Evolutionary conservation across 1,140 invertebrate species (phyloP).

Genomic region (Nomia melanderi): DNA sequence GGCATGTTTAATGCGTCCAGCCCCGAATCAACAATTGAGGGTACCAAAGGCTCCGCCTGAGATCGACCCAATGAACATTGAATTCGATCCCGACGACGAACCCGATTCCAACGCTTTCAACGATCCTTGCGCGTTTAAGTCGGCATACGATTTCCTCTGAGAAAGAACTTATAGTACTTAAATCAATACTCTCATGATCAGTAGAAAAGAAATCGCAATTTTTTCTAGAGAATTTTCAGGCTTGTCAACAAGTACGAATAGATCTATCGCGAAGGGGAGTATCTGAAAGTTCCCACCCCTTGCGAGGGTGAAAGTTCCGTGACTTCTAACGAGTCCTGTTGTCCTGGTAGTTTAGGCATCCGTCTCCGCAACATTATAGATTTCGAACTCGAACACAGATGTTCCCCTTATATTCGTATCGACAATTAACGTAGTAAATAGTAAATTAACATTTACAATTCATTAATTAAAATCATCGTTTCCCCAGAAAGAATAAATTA

Average conservation of each 20-base stretch:
- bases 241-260: too few species aligned
- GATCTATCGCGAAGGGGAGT: too few species aligned
- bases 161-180: not conserved
- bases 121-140: conserved; percentile 57
- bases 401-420: conserved; percentile 10
- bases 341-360: conserved; percentile 63
- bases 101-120: conserved; percentile 55
- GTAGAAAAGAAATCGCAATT: not conserved
- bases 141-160: conserved; percentile 48
- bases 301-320: not conserved
- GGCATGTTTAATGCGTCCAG: conserved; percentile 61
- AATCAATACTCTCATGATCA: not conserved
- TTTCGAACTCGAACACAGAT: conserved; percentile 35
- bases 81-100: conserved; percentile 72
- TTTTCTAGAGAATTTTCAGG: too few species aligned
- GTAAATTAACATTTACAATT: too few species aligned
- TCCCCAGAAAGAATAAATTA: too few species aligned
- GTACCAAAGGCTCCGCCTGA: conserved; percentile 33
- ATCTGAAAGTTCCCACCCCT: not conserved
- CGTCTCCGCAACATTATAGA: conserved; percentile 67
- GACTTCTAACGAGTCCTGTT: conserved; percentile 51
- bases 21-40: conserved; percentile 52
- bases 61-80: conserved; percentile 60
- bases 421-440: too few species aligned
- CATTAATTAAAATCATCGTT: too few species aligned